phyloP scores from a whole-genome alignment of 1,140 invertebrate species.

The Drosophila ironensis region DNA sequence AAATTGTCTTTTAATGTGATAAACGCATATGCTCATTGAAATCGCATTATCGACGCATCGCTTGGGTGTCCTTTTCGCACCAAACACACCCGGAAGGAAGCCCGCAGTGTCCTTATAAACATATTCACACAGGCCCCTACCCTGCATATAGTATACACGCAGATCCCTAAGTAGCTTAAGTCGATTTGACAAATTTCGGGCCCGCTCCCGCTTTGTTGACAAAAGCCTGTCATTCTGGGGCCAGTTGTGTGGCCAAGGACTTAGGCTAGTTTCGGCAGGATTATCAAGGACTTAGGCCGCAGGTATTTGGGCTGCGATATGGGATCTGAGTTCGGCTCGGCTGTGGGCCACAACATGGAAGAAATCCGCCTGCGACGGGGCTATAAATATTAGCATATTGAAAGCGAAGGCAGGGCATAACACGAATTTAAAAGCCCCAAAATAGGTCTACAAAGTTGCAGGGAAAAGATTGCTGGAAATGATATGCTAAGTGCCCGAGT shows the following conservation, averaged over 20 bases:
- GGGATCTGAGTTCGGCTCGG: neutral
- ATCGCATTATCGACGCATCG: constrained; percentile 58
- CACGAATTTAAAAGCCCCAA: no score
- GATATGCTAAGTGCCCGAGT: no score
- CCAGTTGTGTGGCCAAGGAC: constrained; percentile 14
- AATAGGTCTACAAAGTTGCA: no score
- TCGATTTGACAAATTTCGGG: constrained; percentile 38
- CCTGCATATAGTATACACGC: constrained; percentile 7
- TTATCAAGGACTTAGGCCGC: constrained; percentile 23
- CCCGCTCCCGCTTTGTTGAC: constrained; percentile 12
- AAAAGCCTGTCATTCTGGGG: constrained; percentile 10
- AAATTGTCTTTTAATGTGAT: constrained; percentile 76
- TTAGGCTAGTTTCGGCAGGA: constrained; percentile 34
- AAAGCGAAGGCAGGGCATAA: no score
- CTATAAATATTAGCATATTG: neutral
- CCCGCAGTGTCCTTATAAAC: neutral
- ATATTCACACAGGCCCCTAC: neutral
- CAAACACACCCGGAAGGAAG: neutral
- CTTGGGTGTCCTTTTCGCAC: constrained; percentile 10
- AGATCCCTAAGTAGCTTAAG: constrained; percentile 46
- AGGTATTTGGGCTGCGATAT: neutral
- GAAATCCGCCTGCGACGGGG: neutral
- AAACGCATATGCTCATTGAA: constrained; percentile 70
- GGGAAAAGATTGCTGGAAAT: no score
- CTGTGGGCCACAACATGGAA: neutral